phyloP scores from a whole-genome alignment of 2,113 vertebrate genomes.

The Carassius auratus region DNA sequence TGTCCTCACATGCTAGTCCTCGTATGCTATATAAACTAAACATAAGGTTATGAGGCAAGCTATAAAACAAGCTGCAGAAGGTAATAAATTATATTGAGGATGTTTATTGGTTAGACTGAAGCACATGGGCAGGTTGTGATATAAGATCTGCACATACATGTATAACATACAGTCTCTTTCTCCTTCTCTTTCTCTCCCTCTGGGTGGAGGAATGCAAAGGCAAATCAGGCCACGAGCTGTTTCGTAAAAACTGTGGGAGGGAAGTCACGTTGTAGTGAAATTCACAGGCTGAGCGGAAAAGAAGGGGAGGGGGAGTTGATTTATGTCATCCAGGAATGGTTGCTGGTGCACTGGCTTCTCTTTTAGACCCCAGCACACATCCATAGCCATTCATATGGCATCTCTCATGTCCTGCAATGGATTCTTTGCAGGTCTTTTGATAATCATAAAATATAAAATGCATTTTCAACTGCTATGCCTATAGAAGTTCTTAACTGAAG shows the following conservation, averaged over 20 bases:
- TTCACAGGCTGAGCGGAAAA: constrained; percentile 50
- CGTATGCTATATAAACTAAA: not conserved
- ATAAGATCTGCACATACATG: constrained; percentile 31
- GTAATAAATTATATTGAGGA: not conserved
- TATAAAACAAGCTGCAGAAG: not conserved
- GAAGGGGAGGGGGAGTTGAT: constrained; percentile 45
- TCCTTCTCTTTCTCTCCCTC: constrained; percentile 28
- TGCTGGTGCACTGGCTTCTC: constrained; percentile 20
- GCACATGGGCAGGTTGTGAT: constrained; percentile 26
- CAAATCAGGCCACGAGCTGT: constrained; percentile 49
- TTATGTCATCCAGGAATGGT: constrained; percentile 51
- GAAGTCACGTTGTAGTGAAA: constrained; percentile 54
- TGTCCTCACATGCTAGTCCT: not conserved
- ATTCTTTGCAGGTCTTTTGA: constrained; percentile 2
- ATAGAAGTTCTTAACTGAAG: not conserved
- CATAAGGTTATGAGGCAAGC: not conserved
- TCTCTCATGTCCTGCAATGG: constrained; percentile 14
- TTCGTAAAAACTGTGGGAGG: constrained; percentile 46
- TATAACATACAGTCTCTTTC: constrained; percentile 8
- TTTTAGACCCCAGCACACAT: constrained; percentile 32
- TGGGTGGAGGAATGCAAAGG: constrained; percentile 49
- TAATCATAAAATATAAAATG: not conserved
- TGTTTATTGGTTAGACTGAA: not conserved
- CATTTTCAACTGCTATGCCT: not conserved
- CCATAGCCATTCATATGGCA: constrained; percentile 48